Evolutionary conservation across 2,113 vertebrate species (phyloP), one percentile per base, ranked within the genome.

Genomic region (Globicephala melas): DNA sequence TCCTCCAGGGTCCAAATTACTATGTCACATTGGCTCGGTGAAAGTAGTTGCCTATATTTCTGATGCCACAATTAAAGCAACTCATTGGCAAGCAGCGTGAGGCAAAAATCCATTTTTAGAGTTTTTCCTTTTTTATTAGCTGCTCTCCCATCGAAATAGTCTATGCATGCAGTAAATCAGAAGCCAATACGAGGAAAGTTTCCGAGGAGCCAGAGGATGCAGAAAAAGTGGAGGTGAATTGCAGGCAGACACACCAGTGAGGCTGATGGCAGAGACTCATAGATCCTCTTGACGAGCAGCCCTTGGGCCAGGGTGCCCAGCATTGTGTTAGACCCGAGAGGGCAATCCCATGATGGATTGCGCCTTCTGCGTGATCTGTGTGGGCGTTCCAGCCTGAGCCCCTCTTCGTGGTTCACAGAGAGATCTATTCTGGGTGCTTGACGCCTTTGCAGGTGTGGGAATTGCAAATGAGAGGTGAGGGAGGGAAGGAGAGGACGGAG

Each of bases 41-140:
- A 68, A 97, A 98, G 90, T 94, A 95, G 97, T 96, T 96, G 97
- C 87, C 14, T 77, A 82, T 85, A 81, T 96, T 94, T 80, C 94
- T 97, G 97, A 97, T 70, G 83, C 96, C 11, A 31, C 97, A 98
- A 97, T 98, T 98, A 97, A 98, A 97, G 95, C 94, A 97, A 96
- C 97, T 97, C 97, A 97, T 77, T 98, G 96, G 96, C 87, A 96
- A 88, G 97, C 92, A 88, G 89, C 60, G 41, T 97, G 96, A 80
- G 53, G 89, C 89, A 95, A 95, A 97, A 97, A 97, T 97, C 97
- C 96, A 97, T 96, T 98, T 98, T 96, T 98, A 98, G 92, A 97
- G 92, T 87, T 97, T 98, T 97, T 83, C 67, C 70, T 96, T 97
- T 97, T 96, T 97, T 94, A 97, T 97, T 98, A 98, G 96, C 83